Base-by-base conservation (phyloP, 2,888 invertebrate genomes). In the Cancer borealis region DNA sequence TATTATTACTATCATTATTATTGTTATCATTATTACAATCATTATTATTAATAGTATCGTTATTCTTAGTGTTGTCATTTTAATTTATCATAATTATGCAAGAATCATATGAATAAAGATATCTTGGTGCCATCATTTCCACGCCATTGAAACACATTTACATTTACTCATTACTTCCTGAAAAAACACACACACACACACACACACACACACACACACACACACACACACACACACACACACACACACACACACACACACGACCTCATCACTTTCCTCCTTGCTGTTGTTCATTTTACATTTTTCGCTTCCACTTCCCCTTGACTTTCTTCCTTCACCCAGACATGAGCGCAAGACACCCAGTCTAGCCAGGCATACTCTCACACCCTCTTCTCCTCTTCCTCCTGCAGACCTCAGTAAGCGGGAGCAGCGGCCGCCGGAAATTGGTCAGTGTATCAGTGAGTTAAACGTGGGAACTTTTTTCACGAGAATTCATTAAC, bases 401-500 rank as follows among this genome's bases (percentile, higher is more conserved):
- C 46, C 26, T 88, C 12, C 46, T 21, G 47, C 88, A 30, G 26
- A 21, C 88, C 47, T 49, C 90, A 54, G 90, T 30, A 49, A 12
- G 90, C 5, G 26, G 47, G 26, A 17, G 79, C 47, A 46, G 79
- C 66, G 90, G 66, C 30, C 45, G 93, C 90, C 79, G 93, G 90
- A 93, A 93, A 90, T 93, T 93, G 93, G 93, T 93, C 93, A 93
- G 89, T 93, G 93, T 93, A 93, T 90, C 93, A 93, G 93, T 89
- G 93, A 90, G 93, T 26, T 93, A 93, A 93, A 93, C 90, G 93
- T 93, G 93, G 93, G 93, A 93, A 79, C 79, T 93, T 93, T 93
- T 93, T 93, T 90, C 93, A 30, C 79, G 93, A 46, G 66, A 92
- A 60, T 14, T 88, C n/a, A 88, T 60, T 60, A 79, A 54, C 26